Evolutionary conservation across 2,797 vertebrate genomes (phyloP), one percentile per base, ranked within the genome.

Genomic region (Synaphobranchus kaupii): DNA sequence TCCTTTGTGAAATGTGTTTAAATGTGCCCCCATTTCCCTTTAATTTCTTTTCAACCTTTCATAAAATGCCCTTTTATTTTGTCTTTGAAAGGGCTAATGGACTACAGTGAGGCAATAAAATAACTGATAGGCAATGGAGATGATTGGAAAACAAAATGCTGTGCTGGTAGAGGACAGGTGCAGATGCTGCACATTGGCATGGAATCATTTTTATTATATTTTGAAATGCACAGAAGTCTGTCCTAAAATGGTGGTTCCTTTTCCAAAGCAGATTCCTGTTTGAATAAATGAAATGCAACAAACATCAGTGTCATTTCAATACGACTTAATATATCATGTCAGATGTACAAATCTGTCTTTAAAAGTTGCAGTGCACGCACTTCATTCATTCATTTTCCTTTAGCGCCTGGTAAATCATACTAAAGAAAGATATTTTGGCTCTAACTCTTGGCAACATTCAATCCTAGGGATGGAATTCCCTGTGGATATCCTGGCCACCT

Each of bases 381-480:
- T 39, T 39, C 39, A 39, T 39, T 39, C 1, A 39, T 39, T 39
- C 1, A 0, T 63, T 63, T 63, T 25, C 0, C 25, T 20, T 63
- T 63, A 4, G n/a, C 83, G 60, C 56, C 48, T 73, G 28, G 22
- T n/a, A 78, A 10, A 34, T 34, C 83, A 34, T 28, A 50, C 25
- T 78, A 25, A 47, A 17, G 39, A 47, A 78, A 78, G 4, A 31
- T 34, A 83, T 54, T 34, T 25, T 83, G 48, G 12, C 34, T 50
- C 47, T 83, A 58, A 83, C 82, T 83, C 10, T 71, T 63, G 73
- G 76, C 31, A 39, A 87, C 54, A 47, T 47, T 66, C 13, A 84
- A 20, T 31, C 56, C 89, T 93, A 95, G 96, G 86, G 87, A 97
- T 97, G 97, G 93, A 94, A 58, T 97, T 97, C 93, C 97, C 97